phyloP scores from a whole-genome alignment of 2,888 invertebrate genomes.

The Nemurella pictetii region DNA sequence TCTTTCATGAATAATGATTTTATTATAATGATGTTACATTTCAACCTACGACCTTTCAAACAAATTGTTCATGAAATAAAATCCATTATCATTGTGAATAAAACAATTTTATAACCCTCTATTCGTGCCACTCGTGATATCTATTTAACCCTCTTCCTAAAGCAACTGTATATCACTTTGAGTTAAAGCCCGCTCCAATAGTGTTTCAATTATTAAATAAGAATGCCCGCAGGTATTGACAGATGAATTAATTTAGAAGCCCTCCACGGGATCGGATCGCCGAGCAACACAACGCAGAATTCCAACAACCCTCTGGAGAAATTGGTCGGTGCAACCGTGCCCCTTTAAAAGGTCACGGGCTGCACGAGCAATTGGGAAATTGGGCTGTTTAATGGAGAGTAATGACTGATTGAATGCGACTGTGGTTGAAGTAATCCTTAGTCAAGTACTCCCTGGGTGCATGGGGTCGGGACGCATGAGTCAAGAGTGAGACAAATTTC shows the following conservation, averaged over 20 bases:
- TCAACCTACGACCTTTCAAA: neutral
- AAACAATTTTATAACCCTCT: neutral
- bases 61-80: no score
- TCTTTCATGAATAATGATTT: no score
- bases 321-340: neutral
- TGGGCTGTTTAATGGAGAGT: constrained; percentile 10
- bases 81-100: neutral
- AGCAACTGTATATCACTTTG: neutral
- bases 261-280: neutral
- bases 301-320: neutral
- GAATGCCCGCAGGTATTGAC: neutral
- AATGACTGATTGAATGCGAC: neutral
- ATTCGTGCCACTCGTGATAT: neutral
- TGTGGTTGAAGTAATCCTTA: neutral
- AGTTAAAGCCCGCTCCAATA: neutral
- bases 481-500: neutral
- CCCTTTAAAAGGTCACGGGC: constrained; percentile 6
- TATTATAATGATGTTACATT: no score
- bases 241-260: neutral
- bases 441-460: neutral
- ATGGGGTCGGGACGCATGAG: neutral
- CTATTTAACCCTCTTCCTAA: no score
- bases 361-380: neutral
- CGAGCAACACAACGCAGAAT: neutral
- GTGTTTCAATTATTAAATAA: neutral